Evolutionary conservation across 2,113 vertebrate genomes (phyloP).

Genomic region (Rafetus swinhoei): DNA sequence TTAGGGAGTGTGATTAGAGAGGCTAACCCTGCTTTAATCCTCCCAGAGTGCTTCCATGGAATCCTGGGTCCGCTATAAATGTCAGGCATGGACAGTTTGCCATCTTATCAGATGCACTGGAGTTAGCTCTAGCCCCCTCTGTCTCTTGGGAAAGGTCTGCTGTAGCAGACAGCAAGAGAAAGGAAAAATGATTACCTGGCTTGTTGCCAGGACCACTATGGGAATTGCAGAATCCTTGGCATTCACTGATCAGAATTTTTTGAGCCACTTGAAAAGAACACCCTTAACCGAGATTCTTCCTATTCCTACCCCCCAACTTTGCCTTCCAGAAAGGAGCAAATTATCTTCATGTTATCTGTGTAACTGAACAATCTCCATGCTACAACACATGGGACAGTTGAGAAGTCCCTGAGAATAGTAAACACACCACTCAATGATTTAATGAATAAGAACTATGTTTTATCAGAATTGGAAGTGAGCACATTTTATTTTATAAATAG

Average conservation of each 20-base stretch:
- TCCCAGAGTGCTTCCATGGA: conserved; percentile 63
- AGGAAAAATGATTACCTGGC: conserved; percentile 78
- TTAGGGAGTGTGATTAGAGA: conserved; percentile 19
- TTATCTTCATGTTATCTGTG: neutral
- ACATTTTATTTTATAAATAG: neutral
- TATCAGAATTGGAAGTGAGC: neutral
- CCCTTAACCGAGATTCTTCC: neutral
- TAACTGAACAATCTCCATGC: neutral
- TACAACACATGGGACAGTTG: neutral
- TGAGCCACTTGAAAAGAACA: conserved; percentile 44
- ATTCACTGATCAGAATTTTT: conserved; percentile 69
- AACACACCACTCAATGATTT: neutral
- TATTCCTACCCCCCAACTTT: neutral
- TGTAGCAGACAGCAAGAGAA: conserved; percentile 67
- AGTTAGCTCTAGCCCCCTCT: conserved; percentile 51
- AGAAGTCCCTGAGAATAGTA: neutral
- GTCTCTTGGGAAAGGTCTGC: conserved; percentile 60
- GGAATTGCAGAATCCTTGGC: conserved; percentile 77
- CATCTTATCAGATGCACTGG: conserved; percentile 59
- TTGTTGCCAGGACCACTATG: conserved; percentile 65
- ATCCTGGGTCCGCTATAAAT: conserved; percentile 62
- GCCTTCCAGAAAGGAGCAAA: neutral
- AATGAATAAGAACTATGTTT: neutral
- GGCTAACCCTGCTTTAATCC: conserved; percentile 66
- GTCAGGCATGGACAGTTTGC: conserved; percentile 66